Evolutionary conservation across 2,888 invertebrate species (phyloP), one percentile per base, ranked within the genome.

Genomic region (Drosophila neotestacea): DNA sequence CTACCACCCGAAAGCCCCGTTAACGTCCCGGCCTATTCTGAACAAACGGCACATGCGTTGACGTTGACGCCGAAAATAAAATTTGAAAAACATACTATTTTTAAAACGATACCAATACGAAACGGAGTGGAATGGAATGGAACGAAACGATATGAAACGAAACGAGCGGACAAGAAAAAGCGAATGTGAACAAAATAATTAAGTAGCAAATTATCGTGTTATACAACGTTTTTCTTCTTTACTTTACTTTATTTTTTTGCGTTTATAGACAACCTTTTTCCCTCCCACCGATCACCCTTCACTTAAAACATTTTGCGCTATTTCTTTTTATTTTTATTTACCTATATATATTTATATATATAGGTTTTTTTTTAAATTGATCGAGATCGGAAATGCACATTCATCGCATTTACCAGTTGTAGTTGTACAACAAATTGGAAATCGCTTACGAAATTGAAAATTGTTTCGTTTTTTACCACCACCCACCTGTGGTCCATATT

Each of bases 51-150:
- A 67, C 72, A 79, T 77, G 70, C 84, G 86, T 85, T 85, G 85
- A 85, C 85, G 85, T 85, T 85, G 88, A 85, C 85, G 85, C 89
- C 85, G 88, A 85, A 85, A 85, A 85, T 85, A 85, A 89, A 88
- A 87, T 79, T 81, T 86, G 68, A 66, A 76, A 85, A 85, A 86
- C 73, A 87, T 77, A 85, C 89, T 85, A 85, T 85, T 85, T 85
- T 89, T 85, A 85, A 81, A 77, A 88, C 80, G 74, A 74, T 70
- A 79, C 76, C 76, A 73, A 73, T 78, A 58, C 76, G 70, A 70
- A 48, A 41, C 77, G 77, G 69, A 73, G 58, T 64, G 80, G 66
- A 69, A 81, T 68, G 77, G 56, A 76, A 85, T 55, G 71, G 70
- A 56, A 65, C 59, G 85, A 70, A 75, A 85, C 69, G 69, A 66